Evolutionary conservation across 2,888 invertebrate species (phyloP), one percentile per base, ranked within the genome.

Genomic region (Seira ritae): DNA sequence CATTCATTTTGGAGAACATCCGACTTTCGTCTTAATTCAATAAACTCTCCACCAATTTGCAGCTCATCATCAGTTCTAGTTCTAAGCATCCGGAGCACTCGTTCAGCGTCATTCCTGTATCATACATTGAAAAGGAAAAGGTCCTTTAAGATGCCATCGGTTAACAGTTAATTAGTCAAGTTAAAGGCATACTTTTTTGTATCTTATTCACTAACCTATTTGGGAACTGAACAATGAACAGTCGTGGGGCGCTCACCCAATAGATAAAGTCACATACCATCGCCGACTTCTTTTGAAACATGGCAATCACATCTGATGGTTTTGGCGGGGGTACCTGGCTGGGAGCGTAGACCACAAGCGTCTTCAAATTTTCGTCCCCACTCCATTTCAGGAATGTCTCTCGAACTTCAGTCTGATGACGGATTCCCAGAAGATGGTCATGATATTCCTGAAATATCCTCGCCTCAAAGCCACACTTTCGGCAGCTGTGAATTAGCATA

Each of bases 311-410:
- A 10, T 69, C 74, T 1, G 79, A 50, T 12, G 79, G 79, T 1
- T 10, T 20, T 0, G 80, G 80, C 15, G 15, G 68, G 67, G 3
- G 55, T n/a, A 15, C 20, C n/a, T 10, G 19, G 1, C 24, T 20
- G 2, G 31, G 60, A 3, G 46, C 68, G 31, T 68, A 23, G 1
- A 80, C 68, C 23, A 80, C 69, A 10, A 80, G 37, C 1, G 68
- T 17, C 22, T 23, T 68, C 23, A 69, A 8, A 22, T 80, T 31
- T 3, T 80, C 74, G 1, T 74, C 69, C 4, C 62, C 67, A 42
- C 62, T 74, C 80, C 80, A 80, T 0, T 80, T 80, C 3, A 80
- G 73, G 42, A 80, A 80, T 1, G 74, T 68, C 1, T 42, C 24
- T 19, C 74, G 60, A 17, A 46, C n/a, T 3, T 46, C 62, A 1